phyloP scores from a whole-genome alignment of 2,797 vertebrate genomes.

The Anguilla marmorata region DNA sequence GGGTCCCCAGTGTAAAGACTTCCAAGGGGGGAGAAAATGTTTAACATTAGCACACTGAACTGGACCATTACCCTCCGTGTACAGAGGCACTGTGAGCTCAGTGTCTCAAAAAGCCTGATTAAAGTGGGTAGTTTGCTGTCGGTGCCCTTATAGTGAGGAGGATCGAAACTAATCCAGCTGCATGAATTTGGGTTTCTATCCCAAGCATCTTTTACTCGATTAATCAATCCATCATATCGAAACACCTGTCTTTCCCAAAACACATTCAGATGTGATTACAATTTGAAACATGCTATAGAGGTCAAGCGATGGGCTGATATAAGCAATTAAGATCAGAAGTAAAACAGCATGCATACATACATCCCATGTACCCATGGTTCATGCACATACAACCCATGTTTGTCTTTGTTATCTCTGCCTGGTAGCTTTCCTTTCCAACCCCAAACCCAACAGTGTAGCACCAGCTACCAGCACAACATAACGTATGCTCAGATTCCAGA shows the following conservation, averaged over 20 bases:
- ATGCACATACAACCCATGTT: neutral
- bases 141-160: neutral
- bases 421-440: neutral
- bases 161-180: neutral
- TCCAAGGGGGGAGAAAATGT: neutral
- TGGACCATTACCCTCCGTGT: neutral
- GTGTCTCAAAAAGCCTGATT: neutral
- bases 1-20: slow-evolving; percentile 40
- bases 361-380: neutral
- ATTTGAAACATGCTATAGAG: neutral
- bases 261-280: neutral
- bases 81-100: neutral
- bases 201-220: neutral
- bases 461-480: neutral
- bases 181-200: neutral
- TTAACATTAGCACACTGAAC: slow-evolving; percentile 19
- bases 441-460: neutral
- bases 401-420: neutral
- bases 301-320: neutral
- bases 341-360: neutral
- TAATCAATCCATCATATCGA: neutral
- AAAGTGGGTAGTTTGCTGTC: neutral
- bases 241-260: neutral
- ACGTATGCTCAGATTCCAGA: neutral
- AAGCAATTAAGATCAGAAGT: neutral